Evolutionary conservation across 2,113 vertebrate species (phyloP).

Genomic region (Carassius gibelio): DNA sequence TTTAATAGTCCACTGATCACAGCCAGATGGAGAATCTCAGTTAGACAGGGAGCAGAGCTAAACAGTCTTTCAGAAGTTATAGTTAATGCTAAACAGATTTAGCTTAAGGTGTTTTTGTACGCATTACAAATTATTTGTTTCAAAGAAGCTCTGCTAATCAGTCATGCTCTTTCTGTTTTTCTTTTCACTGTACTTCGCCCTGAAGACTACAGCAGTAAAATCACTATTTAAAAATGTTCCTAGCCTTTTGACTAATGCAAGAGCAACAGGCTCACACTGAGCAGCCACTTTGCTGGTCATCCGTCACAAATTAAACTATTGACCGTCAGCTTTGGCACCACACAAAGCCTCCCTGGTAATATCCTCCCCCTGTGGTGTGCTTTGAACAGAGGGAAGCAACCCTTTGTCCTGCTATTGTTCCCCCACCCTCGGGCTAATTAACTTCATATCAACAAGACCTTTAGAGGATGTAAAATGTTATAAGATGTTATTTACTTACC

Average conservation of each 20-base stretch:
- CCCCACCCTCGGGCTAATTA: conserved; percentile 46
- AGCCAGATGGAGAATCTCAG: conserved; percentile 17
- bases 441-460: conserved; percentile 45
- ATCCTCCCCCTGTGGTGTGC: conserved; percentile 51
- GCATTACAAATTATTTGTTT: not conserved
- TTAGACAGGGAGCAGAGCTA: not conserved
- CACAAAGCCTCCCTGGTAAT: conserved; percentile 39
- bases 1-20: not conserved
- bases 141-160: not conserved
- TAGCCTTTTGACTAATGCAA: conserved; percentile 23
- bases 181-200: conserved; percentile 13
- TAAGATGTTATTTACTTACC: not conserved
- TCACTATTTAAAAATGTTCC: conserved; percentile 35
- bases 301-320: conserved; percentile 35
- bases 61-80: not conserved
- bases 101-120: conserved; percentile 3
- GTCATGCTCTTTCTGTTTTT: conserved; percentile 18
- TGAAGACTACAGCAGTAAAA: conserved; percentile 16
- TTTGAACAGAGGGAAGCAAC: conserved; percentile 51
- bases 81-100: conserved; percentile 9
- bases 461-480: not conserved
- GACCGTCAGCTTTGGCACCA: conserved; percentile 43
- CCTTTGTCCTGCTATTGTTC: conserved; percentile 61
- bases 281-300: conserved; percentile 15
- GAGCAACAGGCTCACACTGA: not conserved